These are phyloP conservation scores for Astreopora myriophthalma DNA, from an alignment of 64 coral and sea anemone genomes.

Conservation along the genomic window DNA sequence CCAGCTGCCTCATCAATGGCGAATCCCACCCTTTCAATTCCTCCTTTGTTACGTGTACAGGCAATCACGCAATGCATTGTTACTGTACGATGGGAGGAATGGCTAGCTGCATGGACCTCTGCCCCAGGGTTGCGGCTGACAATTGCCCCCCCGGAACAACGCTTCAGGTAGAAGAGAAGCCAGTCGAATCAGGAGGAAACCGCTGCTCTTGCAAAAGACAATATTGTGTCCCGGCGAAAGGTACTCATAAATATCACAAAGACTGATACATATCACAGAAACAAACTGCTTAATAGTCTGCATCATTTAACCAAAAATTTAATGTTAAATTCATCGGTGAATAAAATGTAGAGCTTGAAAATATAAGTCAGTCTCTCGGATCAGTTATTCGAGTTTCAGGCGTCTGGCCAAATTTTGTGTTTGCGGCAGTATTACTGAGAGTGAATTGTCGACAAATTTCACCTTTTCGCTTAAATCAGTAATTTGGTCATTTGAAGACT, in stretches of 20 bases:
- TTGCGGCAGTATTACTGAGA: no score
- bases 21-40: not conserved
- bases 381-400: no score
- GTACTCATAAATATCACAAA: not conserved
- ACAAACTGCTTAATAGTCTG: no score
- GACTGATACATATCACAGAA: not conserved
- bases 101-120: slow-evolving; percentile 34
- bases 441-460: no score
- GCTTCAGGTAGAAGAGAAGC: not conserved
- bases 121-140: not conserved
- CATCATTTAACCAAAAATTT: no score
- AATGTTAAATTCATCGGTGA: no score
- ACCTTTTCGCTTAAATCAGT: no score
- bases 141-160: slow-evolving; percentile 33
- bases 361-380: no score
- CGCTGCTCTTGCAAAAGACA: slow-evolving; percentile 35
- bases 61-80: slow-evolving; percentile 11
- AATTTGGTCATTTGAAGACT: no score
- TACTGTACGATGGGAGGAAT: not conserved
- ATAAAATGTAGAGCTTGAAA: no score
- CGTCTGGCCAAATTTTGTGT: no score
- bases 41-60: slow-evolving; percentile 5
- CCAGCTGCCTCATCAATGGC: not conserved
- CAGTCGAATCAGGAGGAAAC: not conserved
- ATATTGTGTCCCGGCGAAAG: slow-evolving; percentile 24